A percentile compares a stretch with the other conserved stretches of the same genome.
Conservation (phyloP, 2,888 invertebrate genomes). For the Ormyrus pomaceus region DNA sequence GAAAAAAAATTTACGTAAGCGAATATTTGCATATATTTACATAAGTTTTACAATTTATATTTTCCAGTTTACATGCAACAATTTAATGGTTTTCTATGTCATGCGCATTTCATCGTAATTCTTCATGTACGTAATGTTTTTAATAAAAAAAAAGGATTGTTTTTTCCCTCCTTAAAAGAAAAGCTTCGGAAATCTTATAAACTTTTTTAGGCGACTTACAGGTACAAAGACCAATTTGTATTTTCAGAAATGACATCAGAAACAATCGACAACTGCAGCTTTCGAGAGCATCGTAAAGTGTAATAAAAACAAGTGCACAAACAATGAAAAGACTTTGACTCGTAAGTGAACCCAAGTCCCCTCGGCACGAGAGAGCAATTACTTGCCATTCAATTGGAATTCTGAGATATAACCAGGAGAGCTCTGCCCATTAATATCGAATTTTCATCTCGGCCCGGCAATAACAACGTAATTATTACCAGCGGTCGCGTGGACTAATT, state of each 20-base stretch:
- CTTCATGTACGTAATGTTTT: neutral
- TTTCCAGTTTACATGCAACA: constrained; percentile 32
- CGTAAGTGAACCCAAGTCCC: too few relatives aligned
- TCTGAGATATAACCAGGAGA: too few relatives aligned
- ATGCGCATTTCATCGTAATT: constrained; percentile 2
- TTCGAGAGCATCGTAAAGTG: too few relatives aligned
- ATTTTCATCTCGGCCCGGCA: constrained; percentile 16
- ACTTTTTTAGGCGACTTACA: neutral
- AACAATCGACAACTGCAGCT: too few relatives aligned
- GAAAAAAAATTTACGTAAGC: constrained; percentile 23
- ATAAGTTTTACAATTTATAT: constrained; percentile 49
- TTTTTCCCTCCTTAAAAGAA: neutral
- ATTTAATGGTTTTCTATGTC: constrained; percentile 19
- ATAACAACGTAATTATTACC: constrained; percentile 19
- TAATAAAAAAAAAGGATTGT: neutral
- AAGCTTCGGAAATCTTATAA: constrained; percentile 9
- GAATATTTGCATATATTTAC: constrained; percentile 51
- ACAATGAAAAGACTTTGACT: too few relatives aligned
- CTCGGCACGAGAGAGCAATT: too few relatives aligned
- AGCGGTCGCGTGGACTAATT: constrained; percentile 30
- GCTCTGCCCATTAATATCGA: constrained; percentile 19
- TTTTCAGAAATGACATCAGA: neutral
- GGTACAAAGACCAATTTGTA: neutral
- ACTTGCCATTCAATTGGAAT: too few relatives aligned
- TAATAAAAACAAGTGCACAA: too few relatives aligned